phyloP scores from a whole-genome alignment of 1,140 invertebrate species.

The Chymomyza costata region DNA sequence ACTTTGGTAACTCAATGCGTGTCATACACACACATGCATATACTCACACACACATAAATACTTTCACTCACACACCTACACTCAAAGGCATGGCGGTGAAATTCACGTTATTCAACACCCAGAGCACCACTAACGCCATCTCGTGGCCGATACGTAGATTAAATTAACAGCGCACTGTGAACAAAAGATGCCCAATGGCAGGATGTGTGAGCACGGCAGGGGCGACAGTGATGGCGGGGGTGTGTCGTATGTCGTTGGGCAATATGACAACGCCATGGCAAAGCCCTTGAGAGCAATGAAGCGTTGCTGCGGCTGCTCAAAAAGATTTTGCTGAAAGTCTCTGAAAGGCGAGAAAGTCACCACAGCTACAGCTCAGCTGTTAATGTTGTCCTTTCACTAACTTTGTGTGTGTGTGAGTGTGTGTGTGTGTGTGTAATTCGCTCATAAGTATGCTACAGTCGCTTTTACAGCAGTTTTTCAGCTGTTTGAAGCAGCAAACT shows the following conservation, averaged over 20 bases:
- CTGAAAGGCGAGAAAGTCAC: slow-evolving; percentile 59
- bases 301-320: slow-evolving; percentile 16
- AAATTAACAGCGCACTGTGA: slow-evolving; percentile 63
- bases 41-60: slow-evolving; percentile 24
- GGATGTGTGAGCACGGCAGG: slow-evolving; percentile 30
- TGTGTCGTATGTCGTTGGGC: no score
- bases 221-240: no score
- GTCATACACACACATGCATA: slow-evolving; percentile 15
- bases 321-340: neutral
- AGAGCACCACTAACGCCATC: slow-evolving; percentile 59
- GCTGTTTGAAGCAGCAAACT: slow-evolving; percentile 23
- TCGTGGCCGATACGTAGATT: slow-evolving; percentile 60
- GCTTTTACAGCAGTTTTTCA: slow-evolving; percentile 14
- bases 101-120: slow-evolving; percentile 47
- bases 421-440: neutral
- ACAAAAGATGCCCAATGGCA: slow-evolving; percentile 43
- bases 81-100: slow-evolving; percentile 51
- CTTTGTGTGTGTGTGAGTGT: no score
- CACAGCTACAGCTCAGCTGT: slow-evolving; percentile 43
- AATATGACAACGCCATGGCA: neutral
- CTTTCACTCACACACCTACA: slow-evolving; percentile 2
- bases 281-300: slow-evolving; percentile 37
- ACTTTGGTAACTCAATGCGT: slow-evolving; percentile 48
- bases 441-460: slow-evolving; percentile 29
- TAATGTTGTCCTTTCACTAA: slow-evolving; percentile 35